Conservation (phyloP, 2,888 invertebrate genomes). For the Crematogaster levior region DNA sequence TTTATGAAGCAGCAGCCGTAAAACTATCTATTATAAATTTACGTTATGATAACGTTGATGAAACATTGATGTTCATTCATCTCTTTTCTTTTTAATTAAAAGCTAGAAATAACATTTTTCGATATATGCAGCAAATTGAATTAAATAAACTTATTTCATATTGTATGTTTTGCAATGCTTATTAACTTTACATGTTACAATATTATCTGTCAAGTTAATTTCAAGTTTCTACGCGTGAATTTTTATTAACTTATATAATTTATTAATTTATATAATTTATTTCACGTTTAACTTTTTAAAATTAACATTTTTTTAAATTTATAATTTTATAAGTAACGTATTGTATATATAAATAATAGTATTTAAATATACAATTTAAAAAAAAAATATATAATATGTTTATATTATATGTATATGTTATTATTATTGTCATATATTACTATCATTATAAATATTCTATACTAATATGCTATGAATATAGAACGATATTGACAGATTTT, state of each 20-base stretch:
- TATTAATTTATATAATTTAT: no score
- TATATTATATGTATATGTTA: no score
- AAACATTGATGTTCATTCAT: conserved; percentile 35
- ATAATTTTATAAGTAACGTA: neutral
- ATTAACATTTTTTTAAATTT: neutral
- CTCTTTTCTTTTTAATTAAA: conserved; percentile 38
- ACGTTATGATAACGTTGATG: conserved; percentile 25
- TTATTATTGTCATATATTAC: no score
- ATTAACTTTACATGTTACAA: neutral
- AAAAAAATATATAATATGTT: neutral
- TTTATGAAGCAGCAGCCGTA: conserved; percentile 45
- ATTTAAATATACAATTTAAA: conserved; percentile 8
- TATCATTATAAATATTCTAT: neutral
- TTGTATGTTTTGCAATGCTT: conserved; percentile 1
- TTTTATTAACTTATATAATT: neutral
- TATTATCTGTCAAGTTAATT: neutral
- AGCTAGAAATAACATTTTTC: conserved; percentile 16
- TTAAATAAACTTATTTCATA: neutral
- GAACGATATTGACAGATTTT: neutral
- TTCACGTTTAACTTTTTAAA: neutral
- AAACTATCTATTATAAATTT: conserved; percentile 43
- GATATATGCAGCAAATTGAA: conserved; percentile 21
- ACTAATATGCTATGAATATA: neutral
- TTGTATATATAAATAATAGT: neutral
- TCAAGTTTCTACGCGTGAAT: neutral